Evolutionary conservation across 2,797 vertebrate genomes (phyloP).

Genomic region (Podarcis siculus): DNA sequence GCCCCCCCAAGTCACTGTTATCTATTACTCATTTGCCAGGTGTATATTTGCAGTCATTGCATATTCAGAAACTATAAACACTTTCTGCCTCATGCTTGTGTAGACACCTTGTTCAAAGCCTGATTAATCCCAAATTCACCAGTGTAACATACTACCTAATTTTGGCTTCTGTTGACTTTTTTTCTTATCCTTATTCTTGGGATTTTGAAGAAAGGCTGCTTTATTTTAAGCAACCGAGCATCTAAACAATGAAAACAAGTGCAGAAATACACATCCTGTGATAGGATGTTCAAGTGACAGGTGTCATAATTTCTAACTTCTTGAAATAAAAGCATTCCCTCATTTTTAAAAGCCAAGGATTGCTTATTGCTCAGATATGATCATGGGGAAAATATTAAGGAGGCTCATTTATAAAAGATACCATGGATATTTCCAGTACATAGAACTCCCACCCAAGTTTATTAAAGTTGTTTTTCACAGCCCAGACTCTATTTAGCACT

Average conservation of each 20-base stretch:
- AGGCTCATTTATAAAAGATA: background rate
- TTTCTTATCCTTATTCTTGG: background rate
- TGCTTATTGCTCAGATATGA: background rate
- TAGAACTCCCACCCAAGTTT: background rate
- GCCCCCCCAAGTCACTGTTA: background rate
- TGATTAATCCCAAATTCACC: background rate
- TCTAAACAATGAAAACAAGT: conserved; percentile 36
- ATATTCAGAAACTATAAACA: background rate
- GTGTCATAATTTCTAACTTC: conserved; percentile 39
- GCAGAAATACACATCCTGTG: background rate
- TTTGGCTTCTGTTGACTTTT: background rate
- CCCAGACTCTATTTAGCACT: background rate
- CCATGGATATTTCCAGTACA: background rate
- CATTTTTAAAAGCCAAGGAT: background rate
- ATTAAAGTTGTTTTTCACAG: conserved; percentile 12
- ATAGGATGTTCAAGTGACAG: conserved; percentile 46
- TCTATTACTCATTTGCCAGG: background rate
- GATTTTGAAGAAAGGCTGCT: background rate
- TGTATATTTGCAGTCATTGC: background rate
- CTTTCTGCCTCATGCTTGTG: background rate
- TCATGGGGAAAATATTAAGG: background rate
- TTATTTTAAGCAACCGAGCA: conserved; percentile 29
- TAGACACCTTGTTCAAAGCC: background rate
- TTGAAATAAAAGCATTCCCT: conserved; percentile 25
- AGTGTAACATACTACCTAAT: background rate